These are phyloP conservation scores for Egretta garzetta DNA, from an alignment of 2,113 vertebrate genomes.

Conservation along the genomic window DNA sequence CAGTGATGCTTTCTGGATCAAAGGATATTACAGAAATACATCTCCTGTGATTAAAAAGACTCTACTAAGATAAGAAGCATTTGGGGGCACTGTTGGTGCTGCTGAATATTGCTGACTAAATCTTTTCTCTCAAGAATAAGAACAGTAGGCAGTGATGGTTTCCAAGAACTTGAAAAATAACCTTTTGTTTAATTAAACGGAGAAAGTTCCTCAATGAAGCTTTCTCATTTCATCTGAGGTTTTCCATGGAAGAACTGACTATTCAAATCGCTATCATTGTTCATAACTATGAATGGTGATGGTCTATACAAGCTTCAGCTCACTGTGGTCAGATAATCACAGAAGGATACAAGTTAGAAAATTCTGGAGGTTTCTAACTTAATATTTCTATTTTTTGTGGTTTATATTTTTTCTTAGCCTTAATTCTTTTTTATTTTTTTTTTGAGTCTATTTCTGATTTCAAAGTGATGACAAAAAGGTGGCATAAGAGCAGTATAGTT, in stretches of 20 bases:
- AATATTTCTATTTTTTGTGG: background rate
- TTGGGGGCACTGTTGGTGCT: background rate
- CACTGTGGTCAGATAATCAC: background rate
- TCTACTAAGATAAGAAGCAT: background rate
- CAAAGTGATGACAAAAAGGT: background rate
- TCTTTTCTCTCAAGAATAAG: background rate
- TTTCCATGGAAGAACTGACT: background rate
- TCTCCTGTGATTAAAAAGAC: background rate
- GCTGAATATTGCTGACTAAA: background rate
- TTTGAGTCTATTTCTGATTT: background rate
- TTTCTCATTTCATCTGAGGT: background rate
- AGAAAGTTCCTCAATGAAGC: background rate
- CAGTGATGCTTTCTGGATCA: background rate
- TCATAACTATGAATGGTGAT: background rate
- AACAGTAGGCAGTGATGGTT: background rate
- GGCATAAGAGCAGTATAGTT: rapidly evolving
- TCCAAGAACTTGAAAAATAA: background rate
- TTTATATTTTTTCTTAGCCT: background rate
- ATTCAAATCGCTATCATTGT: background rate
- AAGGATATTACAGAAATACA: background rate
- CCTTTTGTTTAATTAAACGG: background rate
- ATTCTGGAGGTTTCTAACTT: background rate
- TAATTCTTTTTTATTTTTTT: background rate
- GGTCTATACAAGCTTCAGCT: background rate
- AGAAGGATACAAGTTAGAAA: background rate